These are phyloP conservation scores for Puntigrus tetrazona DNA, from an alignment of 2,113 vertebrate genomes.

Conservation along the genomic window DNA sequence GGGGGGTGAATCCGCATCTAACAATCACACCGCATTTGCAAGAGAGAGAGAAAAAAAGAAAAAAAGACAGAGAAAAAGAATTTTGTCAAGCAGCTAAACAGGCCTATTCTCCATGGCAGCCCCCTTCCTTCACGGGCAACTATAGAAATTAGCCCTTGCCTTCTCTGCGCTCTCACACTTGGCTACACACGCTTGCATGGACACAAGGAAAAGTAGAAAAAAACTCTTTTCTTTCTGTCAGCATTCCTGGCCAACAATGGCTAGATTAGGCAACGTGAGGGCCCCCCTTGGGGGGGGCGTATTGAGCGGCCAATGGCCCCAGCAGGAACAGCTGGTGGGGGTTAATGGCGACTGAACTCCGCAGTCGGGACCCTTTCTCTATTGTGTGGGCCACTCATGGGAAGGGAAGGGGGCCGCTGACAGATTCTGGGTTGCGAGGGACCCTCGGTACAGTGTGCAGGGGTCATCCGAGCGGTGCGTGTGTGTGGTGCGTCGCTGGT, in stretches of 20 bases:
- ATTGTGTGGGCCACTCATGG: constrained; percentile 99
- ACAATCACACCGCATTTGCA: constrained; percentile 77
- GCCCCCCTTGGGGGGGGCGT: constrained; percentile 94
- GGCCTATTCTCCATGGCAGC: constrained; percentile 91
- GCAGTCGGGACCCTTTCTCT: constrained; percentile 98
- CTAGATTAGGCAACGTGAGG: constrained; percentile 99
- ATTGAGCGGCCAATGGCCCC: constrained; percentile 99
- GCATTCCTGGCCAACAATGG: constrained; percentile 99
- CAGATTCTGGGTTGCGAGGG: constrained; percentile 95
- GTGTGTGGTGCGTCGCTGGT: constrained; percentile 18
- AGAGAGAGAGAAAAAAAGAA: constrained; percentile 68
- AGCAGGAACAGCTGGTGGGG: constrained; percentile 99
- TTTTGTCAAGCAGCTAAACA: constrained; percentile 88
- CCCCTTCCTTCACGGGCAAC: constrained; percentile 93
- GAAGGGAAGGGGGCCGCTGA: constrained; percentile 98
- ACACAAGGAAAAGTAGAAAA: constrained; percentile 86
- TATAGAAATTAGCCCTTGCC: constrained; percentile 99
- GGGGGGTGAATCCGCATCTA: constrained; percentile 59
- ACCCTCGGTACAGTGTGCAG: constrained; percentile 90
- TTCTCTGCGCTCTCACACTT: constrained; percentile 99
- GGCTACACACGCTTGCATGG: constrained; percentile 99
- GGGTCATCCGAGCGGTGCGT: constrained; percentile 78
- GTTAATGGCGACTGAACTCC: constrained; percentile 99
- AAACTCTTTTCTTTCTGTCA: constrained; percentile 99
- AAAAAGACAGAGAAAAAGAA: constrained; percentile 76